Percentiles rank a stretch among this genome's conserved stretches.
Evolutionary conservation across 2,888 invertebrate genomes (phyloP).

Genomic region (Andrena praecox): DNA sequence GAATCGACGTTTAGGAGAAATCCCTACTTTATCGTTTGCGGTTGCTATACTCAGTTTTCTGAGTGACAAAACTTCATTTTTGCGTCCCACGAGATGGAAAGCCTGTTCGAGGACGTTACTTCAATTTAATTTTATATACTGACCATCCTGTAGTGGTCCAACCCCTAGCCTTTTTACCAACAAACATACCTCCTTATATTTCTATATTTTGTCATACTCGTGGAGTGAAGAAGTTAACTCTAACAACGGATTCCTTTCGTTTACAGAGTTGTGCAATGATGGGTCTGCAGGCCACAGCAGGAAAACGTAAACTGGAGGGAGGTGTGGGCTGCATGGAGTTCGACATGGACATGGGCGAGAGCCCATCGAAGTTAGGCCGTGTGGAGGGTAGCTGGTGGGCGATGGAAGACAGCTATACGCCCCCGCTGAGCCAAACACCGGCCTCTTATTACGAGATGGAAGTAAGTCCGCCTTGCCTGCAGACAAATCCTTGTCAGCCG

Average conservation of each 20-base stretch:
- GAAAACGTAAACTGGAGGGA: conserved; percentile 89
- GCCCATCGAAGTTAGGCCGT: conserved; percentile 87
- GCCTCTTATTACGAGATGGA: conserved; percentile 83
- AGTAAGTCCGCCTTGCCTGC: conserved; percentile 79
- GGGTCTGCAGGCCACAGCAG: conserved; percentile 91
- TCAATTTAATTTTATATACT: background rate
- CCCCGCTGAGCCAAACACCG: conserved; percentile 76
- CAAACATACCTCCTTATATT: too few species aligned
- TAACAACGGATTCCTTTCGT: background rate
- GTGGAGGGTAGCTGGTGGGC: conserved; percentile 84
- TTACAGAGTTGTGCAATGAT: conserved; percentile 89
- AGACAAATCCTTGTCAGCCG: conserved; percentile 79
- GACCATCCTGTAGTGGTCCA: background rate
- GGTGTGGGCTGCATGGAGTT: conserved; percentile 85
- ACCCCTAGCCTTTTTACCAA: background rate
- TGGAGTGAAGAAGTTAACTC: background rate
- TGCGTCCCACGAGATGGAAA: background rate
- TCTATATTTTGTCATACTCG: too few species aligned
- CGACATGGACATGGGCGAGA: conserved; percentile 87
- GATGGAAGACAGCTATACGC: conserved; percentile 82
- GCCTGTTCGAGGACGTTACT: background rate
- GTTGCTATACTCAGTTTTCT: background rate
- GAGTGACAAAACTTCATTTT: background rate
- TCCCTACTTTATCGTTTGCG: background rate
- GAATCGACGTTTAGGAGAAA: conserved; percentile 14